Percentiles rank a stretch among this genome's conserved stretches.
Evolutionary conservation across 2,888 invertebrate species (phyloP).

Genomic region (Drosophila ezoana): DNA sequence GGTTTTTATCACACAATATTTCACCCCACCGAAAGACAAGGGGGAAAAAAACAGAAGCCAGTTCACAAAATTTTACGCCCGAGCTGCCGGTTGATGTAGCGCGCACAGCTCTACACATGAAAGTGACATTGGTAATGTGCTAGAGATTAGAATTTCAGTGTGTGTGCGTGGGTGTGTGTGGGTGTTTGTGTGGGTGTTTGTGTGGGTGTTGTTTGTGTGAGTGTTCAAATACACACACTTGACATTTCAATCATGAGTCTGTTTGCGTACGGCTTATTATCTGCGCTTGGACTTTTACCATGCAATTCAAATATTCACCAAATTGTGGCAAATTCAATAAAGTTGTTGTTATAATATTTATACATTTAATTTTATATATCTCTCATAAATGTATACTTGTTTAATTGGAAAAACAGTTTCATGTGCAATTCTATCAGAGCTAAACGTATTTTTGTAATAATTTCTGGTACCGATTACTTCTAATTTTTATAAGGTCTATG

Average conservation of each 20-base stretch:
- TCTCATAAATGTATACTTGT: no score
- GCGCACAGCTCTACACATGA: constrained; percentile 37
- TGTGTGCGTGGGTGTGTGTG: constrained; percentile 5
- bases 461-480: no score
- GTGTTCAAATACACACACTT: constrained; percentile 40
- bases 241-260: constrained; percentile 59
- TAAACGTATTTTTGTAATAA: no score
- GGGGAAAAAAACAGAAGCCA: constrained; percentile 42
- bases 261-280: constrained; percentile 42
- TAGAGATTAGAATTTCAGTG: not conserved
- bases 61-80: constrained; percentile 53
- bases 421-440: no score
- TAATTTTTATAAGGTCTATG: no score
- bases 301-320: not conserved
- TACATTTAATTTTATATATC: no score
- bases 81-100: constrained; percentile 63
- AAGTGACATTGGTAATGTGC: constrained; percentile 12
- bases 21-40: constrained; percentile 6
- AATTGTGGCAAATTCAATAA: not conserved
- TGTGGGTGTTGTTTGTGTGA: constrained; percentile 3
- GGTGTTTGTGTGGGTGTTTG: constrained; percentile 9
- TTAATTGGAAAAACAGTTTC: no score
- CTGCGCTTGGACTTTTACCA: constrained; percentile 20
- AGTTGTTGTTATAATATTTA: not conserved
- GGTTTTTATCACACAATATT: constrained; percentile 17